Conservation (phyloP, 2,888 invertebrate species). For the Caenorhabditis virilis region DNA sequence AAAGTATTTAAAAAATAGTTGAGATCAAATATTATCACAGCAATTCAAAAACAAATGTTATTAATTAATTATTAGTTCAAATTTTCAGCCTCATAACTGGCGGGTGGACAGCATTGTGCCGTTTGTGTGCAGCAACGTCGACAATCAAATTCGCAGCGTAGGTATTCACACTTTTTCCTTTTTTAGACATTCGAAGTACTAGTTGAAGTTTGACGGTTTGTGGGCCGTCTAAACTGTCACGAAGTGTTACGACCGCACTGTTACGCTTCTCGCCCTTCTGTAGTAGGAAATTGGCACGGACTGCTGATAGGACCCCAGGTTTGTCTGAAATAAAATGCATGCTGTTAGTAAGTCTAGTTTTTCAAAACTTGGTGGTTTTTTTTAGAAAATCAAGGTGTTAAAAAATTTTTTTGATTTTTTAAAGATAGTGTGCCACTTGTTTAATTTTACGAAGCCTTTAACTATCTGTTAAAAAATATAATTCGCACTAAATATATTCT, state of each 20-base stretch:
- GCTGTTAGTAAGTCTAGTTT: too few relatives aligned
- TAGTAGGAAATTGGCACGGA: conserved; percentile 70
- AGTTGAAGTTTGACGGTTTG: conserved; percentile 70
- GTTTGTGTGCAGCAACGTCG: conserved; percentile 68
- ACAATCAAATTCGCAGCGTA: conserved; percentile 71
- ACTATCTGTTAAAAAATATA: too few relatives aligned
- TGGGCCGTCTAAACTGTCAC: conserved; percentile 69
- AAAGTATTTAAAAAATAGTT: background rate
- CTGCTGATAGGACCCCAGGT: conserved; percentile 66
- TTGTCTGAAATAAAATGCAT: too few relatives aligned
- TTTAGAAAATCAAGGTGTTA: too few relatives aligned
- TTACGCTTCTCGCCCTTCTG: conserved; percentile 68
- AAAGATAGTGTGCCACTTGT: too few relatives aligned
- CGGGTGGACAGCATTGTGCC: conserved; percentile 40
- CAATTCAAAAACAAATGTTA: background rate
- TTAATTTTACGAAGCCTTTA: too few relatives aligned
- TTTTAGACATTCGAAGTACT: conserved; percentile 69
- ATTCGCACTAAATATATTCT: too few relatives aligned
- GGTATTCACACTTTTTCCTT: conserved; percentile 69
- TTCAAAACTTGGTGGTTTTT: background rate
- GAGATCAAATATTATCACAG: background rate
- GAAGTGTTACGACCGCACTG: conserved; percentile 70
- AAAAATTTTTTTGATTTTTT: too few relatives aligned
- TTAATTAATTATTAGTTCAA: background rate
- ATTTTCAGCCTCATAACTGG: conserved; percentile 8